Base-by-base conservation (phyloP, 53 echinoderm and acorn worm species). In the Luidia sarsii region DNA sequence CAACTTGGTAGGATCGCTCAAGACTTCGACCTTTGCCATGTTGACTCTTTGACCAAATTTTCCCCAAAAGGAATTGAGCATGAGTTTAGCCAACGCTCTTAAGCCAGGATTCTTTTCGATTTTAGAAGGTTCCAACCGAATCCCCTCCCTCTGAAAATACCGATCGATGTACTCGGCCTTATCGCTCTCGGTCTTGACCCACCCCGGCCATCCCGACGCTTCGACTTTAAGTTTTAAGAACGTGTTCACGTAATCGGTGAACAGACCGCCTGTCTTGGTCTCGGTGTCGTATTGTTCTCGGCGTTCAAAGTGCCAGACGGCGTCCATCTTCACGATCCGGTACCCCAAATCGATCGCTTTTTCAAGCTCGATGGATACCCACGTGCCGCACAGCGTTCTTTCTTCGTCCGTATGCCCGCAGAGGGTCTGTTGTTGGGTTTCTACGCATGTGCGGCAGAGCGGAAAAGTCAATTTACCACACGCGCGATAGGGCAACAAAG, bases 31-130 rank as follows among this genome's bases (percentile, higher is more conserved):
- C 15, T 69, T 3, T 1, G 36, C 35, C 50, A 80, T 62, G 38
- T 80, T 80, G 2, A 31, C 10, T 16, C 34, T 30, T 31, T 82
- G 82, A 3, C 54, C 82, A 55, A 82, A 82, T 33, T 82, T 82
- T 2, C 92, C 94, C 92, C 92, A 89, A 28, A 92, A 86, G 6
- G 53, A 62, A 38, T 92, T 89, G 1, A 91, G 51, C 84, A 88
- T 67, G 0, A 67, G 23, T 68, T 85, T 92, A 22, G 77, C 79
- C 4, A 92, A 70, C 11, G 88, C 57, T 14, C 92, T 46, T 0
- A 86, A 48, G 21, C 92, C 88, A 0, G 86, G 89, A 25, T 89
- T 64, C 33, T 89, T 86, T 10, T 23, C 34, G 2, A 86, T 92
- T 23, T 86, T 74, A 2, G 63, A n/a, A 8, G 63, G 24, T 48